Conservation (phyloP, 2,113 vertebrate genomes). For the Grantiella picta region DNA sequence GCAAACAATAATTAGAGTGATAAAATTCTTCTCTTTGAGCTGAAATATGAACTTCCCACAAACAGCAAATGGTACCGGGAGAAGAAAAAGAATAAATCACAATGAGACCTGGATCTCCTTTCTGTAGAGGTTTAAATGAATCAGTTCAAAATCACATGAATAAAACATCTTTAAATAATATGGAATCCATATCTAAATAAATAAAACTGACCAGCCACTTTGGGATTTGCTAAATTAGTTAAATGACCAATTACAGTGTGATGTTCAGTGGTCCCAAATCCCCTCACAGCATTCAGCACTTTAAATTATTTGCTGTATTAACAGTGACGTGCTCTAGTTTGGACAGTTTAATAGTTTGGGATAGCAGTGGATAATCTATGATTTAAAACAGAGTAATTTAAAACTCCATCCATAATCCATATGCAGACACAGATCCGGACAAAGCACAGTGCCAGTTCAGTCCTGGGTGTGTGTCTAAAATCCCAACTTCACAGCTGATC, state of each 20-base stretch:
- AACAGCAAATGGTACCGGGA: neutral
- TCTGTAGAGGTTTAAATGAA: neutral
- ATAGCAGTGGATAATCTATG: neutral
- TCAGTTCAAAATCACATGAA: neutral
- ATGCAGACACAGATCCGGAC: neutral
- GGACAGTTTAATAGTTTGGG: neutral
- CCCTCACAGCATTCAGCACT: neutral
- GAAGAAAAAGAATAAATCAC: neutral
- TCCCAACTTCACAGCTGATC: neutral
- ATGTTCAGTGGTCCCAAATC: neutral
- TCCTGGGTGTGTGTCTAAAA: neutral
- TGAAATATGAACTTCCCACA: neutral
- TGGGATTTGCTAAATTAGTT: slow-evolving; percentile 30
- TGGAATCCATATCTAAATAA: slow-evolving; percentile 20
- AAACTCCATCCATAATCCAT: neutral
- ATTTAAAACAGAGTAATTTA: neutral
- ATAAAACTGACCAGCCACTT: neutral
- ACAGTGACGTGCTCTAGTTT: neutral
- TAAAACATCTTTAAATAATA: neutral
- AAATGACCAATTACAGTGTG: slow-evolving; percentile 4
- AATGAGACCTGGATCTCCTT: neutral
- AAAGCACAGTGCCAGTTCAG: neutral
- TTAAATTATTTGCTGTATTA: slow-evolving; percentile 10
- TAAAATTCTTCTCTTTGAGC: neutral
- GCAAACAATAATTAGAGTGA: slow-evolving; percentile 7